A percentile compares a stretch with the other conserved stretches of the same genome.
These are phyloP conservation scores for Dromococcyx pavoninus DNA, from an alignment of 2,797 vertebrate species.

Conservation along the genomic window DNA sequence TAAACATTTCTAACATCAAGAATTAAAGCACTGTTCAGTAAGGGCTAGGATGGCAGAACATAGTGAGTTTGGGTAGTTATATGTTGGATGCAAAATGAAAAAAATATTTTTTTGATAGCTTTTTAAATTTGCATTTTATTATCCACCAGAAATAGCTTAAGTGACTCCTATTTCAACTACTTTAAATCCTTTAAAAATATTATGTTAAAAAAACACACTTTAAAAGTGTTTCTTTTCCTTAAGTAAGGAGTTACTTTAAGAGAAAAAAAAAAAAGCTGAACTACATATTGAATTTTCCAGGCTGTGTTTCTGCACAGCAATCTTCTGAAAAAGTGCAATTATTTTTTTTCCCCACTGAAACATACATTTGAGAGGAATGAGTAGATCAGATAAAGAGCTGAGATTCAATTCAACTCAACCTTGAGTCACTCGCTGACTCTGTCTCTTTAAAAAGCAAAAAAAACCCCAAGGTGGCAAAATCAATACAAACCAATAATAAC, in stretches of 20 bases:
- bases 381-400: slow-evolving; percentile 83
- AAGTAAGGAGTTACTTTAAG: slow-evolving; percentile 56
- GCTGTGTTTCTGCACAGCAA: slow-evolving; percentile 77
- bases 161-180: slow-evolving; percentile 29
- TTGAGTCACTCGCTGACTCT: slow-evolving; percentile 80
- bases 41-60: background rate
- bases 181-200: slow-evolving; percentile 58
- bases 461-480: slow-evolving; percentile 79
- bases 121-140: background rate
- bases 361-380: slow-evolving; percentile 82
- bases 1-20: background rate
- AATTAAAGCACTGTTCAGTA: background rate
- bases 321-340: slow-evolving; percentile 79
- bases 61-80: background rate
- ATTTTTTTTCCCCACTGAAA: slow-evolving; percentile 78
- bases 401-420: slow-evolving; percentile 83
- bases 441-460: slow-evolving; percentile 79
- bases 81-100: background rate
- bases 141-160: background rate
- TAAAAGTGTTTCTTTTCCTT: slow-evolving; percentile 16
- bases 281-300: slow-evolving; percentile 79
- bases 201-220: background rate
- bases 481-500: slow-evolving; percentile 90
- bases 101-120: background rate
- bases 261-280: slow-evolving; percentile 57